These are phyloP conservation scores for Pandemis corylana DNA, from an alignment of 2,888 invertebrate species.

Conservation along the genomic window DNA sequence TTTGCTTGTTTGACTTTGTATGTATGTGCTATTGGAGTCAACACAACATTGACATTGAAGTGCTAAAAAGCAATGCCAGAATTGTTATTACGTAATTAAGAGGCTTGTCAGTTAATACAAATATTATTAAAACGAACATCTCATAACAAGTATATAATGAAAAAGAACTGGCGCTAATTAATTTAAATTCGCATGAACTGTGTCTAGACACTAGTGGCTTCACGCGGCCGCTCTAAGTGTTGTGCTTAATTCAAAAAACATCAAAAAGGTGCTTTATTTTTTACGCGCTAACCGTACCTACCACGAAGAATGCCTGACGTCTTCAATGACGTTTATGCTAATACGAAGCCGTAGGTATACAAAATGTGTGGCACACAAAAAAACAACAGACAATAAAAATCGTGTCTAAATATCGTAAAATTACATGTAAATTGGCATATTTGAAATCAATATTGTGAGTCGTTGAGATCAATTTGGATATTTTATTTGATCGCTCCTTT, in stretches of 20 bases:
- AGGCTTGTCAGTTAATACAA: constrained; percentile 15
- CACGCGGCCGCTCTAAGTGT: constrained; percentile 26
- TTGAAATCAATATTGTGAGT: constrained; percentile 70
- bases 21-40: neutral
- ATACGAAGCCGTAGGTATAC: constrained; percentile 42
- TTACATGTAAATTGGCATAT: constrained; percentile 75
- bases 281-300: constrained; percentile 23
- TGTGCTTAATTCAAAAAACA: constrained; percentile 8
- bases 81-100: constrained; percentile 11
- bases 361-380: constrained; percentile 54
- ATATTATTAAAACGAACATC: constrained; percentile 9
- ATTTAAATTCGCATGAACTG: constrained; percentile 26
- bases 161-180: constrained; percentile 14
- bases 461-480: constrained; percentile 66
- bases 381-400: constrained; percentile 61
- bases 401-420: constrained; percentile 54
- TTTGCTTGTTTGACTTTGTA: neutral
- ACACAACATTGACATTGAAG: constrained; percentile 3
- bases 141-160: constrained; percentile 2
- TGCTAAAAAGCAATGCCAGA: constrained; percentile 5
- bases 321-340: constrained; percentile 44
- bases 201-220: constrained; percentile 34
- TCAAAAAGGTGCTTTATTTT: constrained; percentile 27
- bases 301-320: constrained; percentile 34
- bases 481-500: constrained; percentile 66